Conservation (phyloP, 2,797 vertebrate genomes). For the Protonibea diacanthus region DNA sequence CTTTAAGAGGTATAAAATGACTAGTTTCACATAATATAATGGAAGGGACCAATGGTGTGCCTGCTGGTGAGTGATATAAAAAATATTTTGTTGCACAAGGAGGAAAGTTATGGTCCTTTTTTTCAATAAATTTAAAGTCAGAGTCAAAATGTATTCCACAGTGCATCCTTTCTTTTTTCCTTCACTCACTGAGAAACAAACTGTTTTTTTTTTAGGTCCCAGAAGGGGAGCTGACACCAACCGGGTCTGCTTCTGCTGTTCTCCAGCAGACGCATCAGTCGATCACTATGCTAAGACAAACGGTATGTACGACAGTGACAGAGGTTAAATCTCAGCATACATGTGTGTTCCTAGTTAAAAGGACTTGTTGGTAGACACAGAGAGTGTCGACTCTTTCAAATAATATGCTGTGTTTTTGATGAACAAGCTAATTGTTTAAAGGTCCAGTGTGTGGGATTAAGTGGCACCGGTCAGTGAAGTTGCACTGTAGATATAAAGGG, state of each 20-base stretch:
- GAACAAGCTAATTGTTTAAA: too few species aligned
- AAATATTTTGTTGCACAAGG: too few species aligned
- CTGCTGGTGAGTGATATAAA: neutral
- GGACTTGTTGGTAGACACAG: neutral
- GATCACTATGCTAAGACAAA: constrained; percentile 45
- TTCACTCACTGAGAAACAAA: neutral
- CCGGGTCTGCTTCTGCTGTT: constrained; percentile 37
- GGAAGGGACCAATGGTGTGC: neutral
- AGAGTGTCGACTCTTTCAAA: neutral
- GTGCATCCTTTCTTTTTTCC: neutral
- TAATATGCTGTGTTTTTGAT: neutral
- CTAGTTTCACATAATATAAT: neutral
- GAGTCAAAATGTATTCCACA: neutral
- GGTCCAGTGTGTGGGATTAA: too few species aligned
- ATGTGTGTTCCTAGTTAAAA: neutral
- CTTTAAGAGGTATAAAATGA: neutral
- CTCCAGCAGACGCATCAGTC: constrained; percentile 56
- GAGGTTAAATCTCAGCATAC: neutral
- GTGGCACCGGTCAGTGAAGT: too few species aligned
- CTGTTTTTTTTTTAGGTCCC: constrained; percentile 57
- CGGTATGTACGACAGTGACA: constrained; percentile 25
- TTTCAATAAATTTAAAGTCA: neutral
- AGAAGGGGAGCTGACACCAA: constrained; percentile 5
- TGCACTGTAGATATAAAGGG: too few species aligned
- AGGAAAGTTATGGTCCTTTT: neutral